Percentiles rank a stretch among this genome's conserved stretches.
Evolutionary conservation across 1,140 invertebrate genomes (phyloP).

Genomic region (Drosophila kohkoa): DNA sequence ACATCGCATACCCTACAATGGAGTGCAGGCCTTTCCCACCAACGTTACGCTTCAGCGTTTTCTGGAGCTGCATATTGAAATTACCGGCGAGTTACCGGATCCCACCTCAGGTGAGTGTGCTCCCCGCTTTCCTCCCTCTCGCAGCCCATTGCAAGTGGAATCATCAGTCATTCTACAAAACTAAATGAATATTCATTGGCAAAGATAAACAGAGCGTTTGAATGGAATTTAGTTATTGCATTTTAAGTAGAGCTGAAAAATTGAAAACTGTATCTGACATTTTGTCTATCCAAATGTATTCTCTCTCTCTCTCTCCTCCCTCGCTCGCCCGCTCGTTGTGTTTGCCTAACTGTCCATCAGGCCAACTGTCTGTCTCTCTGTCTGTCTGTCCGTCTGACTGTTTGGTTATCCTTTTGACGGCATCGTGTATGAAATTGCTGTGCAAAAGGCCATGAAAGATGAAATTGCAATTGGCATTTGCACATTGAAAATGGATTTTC

Average conservation of each 20-base stretch:
- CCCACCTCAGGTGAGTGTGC: conserved; percentile 89
- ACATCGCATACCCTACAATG: conserved; percentile 98
- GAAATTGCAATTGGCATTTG: conserved; percentile 41
- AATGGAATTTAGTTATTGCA: conserved; percentile 32
- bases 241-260: conserved; percentile 10
- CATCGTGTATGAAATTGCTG: conserved; percentile 16
- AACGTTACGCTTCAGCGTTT: conserved; percentile 98
- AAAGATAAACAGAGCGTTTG: conserved; percentile 34
- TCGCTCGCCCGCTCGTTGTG: too few species aligned
- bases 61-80: conserved; percentile 97
- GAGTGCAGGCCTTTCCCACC: conserved; percentile 97
- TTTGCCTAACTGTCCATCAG: too few species aligned
- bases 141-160: too few species aligned
- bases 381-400: conserved; percentile 14
- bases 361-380: conserved; percentile 1
- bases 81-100: conserved; percentile 95
- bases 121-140: background rate
- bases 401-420: conserved; percentile 17
- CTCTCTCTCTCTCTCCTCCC: background rate
- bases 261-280: conserved; percentile 28
- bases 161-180: background rate
- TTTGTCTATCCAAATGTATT: conserved; percentile 13
- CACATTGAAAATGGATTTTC: conserved; percentile 35
- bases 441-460: conserved; percentile 29
- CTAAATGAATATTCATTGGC: conserved; percentile 36